Base-by-base conservation (phyloP, 1,140 invertebrate genomes). In the Xylocopa sonorina region DNA sequence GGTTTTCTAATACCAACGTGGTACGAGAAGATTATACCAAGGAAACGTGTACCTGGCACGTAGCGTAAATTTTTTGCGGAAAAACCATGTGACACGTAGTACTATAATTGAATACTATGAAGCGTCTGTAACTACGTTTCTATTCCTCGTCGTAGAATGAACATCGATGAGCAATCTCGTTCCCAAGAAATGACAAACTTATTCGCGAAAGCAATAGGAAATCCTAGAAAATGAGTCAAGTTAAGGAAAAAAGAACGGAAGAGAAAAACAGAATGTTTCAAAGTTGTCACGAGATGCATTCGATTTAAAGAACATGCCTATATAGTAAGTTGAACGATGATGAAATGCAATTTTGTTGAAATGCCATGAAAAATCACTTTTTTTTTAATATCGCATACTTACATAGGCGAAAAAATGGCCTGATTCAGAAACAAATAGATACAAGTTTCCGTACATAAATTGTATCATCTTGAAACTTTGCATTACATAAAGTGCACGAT, bases 181-280 rank as follows among this genome's bases (percentile, higher is more conserved):
- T 63, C 16, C 71, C 41, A 2, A 7, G 46, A 63, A 74, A 63
- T 21, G 5, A 38, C 16, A 41, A 63, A 38, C 63, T 74, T 27
- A 51, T 3, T 34, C 64, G 18, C 5, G 16, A n/a, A 29, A 24
- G 24, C 29, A 43, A 51, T 0, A 32, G 24, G 10, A 64, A 32
- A 66, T 27, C 16, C 3, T 7, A 50, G 48, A 64, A 29, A 14
- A 64, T 29, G 34, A 38, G 38, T 9, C 38, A 38, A 38, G n/a
- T n/a, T n/a, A n/a, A 38, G 9, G 9, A 38, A 9, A 38, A 38
- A 38, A 4, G 55, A 29, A 27, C 27, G 32, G 53, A 14, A 27
- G 10, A 9, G 7, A 57, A 57, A 57, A 27, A 0, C 7, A 14
- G 12, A 24, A 32, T 7, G 64, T 51, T 0, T 10, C 32, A 1